Base-by-base conservation (phyloP, 2,113 vertebrate genomes). In the Ictidomys tridecemlineatus region DNA sequence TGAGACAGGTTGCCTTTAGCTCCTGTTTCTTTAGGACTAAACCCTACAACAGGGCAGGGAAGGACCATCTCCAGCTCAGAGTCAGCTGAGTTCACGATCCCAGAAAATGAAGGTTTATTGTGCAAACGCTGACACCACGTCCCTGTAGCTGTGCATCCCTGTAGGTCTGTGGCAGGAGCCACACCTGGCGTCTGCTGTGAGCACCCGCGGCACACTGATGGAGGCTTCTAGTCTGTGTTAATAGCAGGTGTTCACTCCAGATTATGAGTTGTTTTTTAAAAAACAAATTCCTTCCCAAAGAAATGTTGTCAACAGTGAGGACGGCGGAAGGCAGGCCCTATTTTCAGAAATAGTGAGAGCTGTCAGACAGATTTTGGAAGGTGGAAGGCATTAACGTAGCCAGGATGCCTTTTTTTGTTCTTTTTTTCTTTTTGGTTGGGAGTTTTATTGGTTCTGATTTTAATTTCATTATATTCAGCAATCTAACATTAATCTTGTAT, bases 401-500 rank as follows among this genome's bases (percentile, higher is more conserved):
- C 87, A 95, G n/a, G 34, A 28, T 93, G 89, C 74, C 77, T 91
- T 82, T 17, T 51, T 67, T 39, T 70, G 7, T 45, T 45, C 42
- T 45, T 83, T 74, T 74, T 90, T 53, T 80, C 42, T 51, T 94
- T 78, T 93, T 58, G 94, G 95, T 98, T 84, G 95, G 93, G 97
- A 93, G 79, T 96, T 98, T 94, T 87, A 24, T 73, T 89, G 92
- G 58, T 89, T 97, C 51, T 67, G 93, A 83, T 88, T 83, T 86
- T n/a, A 48, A 80, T 85, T 93, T 97, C 93, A 80, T 97, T 97
- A 28, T 96, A 93, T 94, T 97, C 96, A 91, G 97, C 96, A 92
- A 96, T 97, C 98, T 98, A 98, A 98, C 97, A 39, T 98, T 99
- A 99, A 99, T 95, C 98, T 13, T 99, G 98, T 99, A 98, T 98